These are phyloP conservation scores for Ctenicera cuprea DNA, from an alignment of 2,888 invertebrate species.

Conservation along the genomic window DNA sequence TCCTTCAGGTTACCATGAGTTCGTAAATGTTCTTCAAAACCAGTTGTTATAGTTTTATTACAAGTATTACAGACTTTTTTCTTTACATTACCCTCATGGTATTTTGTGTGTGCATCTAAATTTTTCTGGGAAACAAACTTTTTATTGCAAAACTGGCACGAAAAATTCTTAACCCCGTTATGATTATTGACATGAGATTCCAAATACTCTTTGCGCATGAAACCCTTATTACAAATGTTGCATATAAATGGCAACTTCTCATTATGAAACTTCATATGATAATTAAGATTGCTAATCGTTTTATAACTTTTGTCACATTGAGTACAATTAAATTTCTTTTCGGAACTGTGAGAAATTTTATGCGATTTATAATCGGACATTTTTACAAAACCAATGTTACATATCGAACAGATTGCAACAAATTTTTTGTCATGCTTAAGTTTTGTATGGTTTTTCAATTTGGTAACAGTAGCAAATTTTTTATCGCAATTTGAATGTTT, in stretches of 20 bases:
- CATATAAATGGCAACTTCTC: conserved; percentile 66
- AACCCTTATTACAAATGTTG: conserved; percentile 67
- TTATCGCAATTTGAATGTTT: conserved; percentile 65
- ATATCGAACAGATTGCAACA: conserved; percentile 69
- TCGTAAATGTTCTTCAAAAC: conserved; percentile 69
- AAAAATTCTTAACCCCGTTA: conserved; percentile 67
- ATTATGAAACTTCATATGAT: conserved; percentile 69
- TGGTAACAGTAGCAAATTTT: conserved; percentile 67
- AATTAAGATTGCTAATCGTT: conserved; percentile 70
- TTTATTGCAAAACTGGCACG: conserved; percentile 66
- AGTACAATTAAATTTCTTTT: conserved; percentile 68
- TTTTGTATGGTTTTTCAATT: conserved; percentile 68
- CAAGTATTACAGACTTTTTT: conserved; percentile 68
- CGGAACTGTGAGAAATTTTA: conserved; percentile 68
- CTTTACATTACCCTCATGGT: conserved; percentile 67
- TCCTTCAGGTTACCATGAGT: conserved; percentile 68
- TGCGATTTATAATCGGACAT: conserved; percentile 70
- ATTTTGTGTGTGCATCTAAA: conserved; percentile 68
- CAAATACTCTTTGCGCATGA: conserved; percentile 70
- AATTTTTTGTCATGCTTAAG: conserved; percentile 70
- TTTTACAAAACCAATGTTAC: conserved; percentile 70
- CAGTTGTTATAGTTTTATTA: conserved; percentile 66
- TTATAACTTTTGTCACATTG: conserved; percentile 70
- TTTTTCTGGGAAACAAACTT: conserved; percentile 69
- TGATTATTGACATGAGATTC: conserved; percentile 69